Conservation (phyloP, 2,797 vertebrate species). For the Ptychadena robeensis region DNA sequence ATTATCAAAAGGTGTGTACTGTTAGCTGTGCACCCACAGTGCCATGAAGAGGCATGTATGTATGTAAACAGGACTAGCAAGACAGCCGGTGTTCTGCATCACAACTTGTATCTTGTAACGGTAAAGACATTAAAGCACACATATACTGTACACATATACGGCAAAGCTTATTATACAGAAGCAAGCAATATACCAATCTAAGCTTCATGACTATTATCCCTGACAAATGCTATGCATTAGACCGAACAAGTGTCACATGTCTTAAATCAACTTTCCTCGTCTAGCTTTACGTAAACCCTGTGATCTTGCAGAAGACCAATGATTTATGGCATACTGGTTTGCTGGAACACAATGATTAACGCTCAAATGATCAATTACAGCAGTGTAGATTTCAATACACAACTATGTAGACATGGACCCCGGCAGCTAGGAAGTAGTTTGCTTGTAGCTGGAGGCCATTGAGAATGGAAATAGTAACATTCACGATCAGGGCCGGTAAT, state of each 20-base stretch:
- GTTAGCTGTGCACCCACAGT: too few species aligned
- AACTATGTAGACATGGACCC: neutral
- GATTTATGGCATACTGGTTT: slow-evolving; percentile 20
- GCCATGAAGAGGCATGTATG: too few species aligned
- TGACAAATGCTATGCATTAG: slow-evolving; percentile 6
- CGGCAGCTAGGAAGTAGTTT: neutral
- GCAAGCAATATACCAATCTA: neutral
- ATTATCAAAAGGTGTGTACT: too few species aligned
- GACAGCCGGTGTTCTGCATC: too few species aligned
- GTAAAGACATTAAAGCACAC: neutral
- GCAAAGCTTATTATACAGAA: neutral
- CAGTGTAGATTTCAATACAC: neutral
- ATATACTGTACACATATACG: neutral
- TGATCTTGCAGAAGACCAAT: slow-evolving; percentile 15
- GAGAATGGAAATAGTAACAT: neutral
- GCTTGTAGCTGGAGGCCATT: neutral
- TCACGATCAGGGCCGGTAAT: neutral
- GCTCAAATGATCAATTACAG: slow-evolving; percentile 10
- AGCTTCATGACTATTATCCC: neutral
- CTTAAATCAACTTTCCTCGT: neutral
- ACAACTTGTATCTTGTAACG: neutral
- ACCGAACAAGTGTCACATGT: slow-evolving; percentile 10
- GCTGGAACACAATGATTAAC: neutral
- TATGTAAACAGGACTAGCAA: too few species aligned
- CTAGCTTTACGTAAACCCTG: slow-evolving; percentile 24